These are phyloP conservation scores for Lasioglossum pauxillum DNA, from an alignment of 2,888 invertebrate genomes.

Conservation along the genomic window DNA sequence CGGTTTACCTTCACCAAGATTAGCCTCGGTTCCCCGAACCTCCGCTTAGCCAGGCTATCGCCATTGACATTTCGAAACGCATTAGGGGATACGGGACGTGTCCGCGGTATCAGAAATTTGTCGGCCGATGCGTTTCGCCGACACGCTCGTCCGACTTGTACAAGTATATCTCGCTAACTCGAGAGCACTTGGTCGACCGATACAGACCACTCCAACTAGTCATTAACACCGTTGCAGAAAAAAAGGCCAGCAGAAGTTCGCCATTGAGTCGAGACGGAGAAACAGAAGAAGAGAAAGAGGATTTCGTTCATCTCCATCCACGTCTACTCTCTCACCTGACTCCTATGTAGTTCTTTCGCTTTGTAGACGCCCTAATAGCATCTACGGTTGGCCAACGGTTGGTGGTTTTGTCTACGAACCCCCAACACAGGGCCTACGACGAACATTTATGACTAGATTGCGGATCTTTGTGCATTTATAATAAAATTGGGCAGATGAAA, in stretches of 20 bases:
- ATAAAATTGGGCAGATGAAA: too few relatives aligned
- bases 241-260: background rate
- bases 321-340: background rate
- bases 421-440: too few relatives aligned
- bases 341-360: background rate
- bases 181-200: constrained; percentile 56
- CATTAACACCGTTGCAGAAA: constrained; percentile 57
- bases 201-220: constrained; percentile 53
- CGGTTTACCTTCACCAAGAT: background rate
- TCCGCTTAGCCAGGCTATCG: background rate
- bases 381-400: too few relatives aligned
- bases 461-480: too few relatives aligned
- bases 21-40: background rate
- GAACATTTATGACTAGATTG: too few relatives aligned
- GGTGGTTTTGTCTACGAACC: too few relatives aligned
- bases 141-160: background rate
- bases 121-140: constrained; percentile 17
- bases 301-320: background rate
- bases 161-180: constrained; percentile 44
- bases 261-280: background rate
- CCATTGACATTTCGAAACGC: constrained; percentile 24
- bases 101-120: constrained; percentile 28
- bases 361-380: background rate
- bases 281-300: background rate
- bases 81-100: constrained; percentile 11